A percentile compares a stretch with the other conserved stretches of the same genome.
phyloP scores from a whole-genome alignment of 92 coral and sea anemone genomes.

The Montipora capitata region DNA sequence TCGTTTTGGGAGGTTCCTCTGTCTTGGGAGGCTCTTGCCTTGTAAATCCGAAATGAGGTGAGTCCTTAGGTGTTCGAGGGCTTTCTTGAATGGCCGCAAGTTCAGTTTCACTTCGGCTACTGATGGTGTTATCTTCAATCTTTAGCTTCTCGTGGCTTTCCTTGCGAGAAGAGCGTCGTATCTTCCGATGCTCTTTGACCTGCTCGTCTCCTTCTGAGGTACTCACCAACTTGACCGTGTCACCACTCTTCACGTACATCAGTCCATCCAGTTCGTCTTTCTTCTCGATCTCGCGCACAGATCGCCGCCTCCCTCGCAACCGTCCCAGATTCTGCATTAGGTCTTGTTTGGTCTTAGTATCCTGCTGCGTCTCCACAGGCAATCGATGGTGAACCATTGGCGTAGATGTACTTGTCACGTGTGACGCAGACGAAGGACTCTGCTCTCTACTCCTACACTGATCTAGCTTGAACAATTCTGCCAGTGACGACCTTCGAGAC shows the following conservation, averaged over 20 bases:
- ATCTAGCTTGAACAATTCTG: slow-evolving; percentile 91
- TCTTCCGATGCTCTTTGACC: slow-evolving; percentile 83
- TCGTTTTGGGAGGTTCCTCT: slow-evolving; percentile 61
- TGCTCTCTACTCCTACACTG: slow-evolving; percentile 59
- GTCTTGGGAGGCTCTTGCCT: slow-evolving; percentile 18
- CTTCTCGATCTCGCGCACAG: slow-evolving; percentile 91
- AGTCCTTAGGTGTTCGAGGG: slow-evolving; percentile 57
- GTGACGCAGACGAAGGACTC: slow-evolving; percentile 58
- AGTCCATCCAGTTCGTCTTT: slow-evolving; percentile 90
- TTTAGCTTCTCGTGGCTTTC: slow-evolving; percentile 83
- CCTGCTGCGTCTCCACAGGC: slow-evolving; percentile 46
- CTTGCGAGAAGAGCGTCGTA: slow-evolving; percentile 83
- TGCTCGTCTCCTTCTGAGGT: slow-evolving; percentile 91
- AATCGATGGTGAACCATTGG: slow-evolving; percentile 13
- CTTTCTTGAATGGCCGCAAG: slow-evolving; percentile 59
- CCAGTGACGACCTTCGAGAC: slow-evolving; percentile 90
- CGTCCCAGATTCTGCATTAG: slow-evolving; percentile 83
- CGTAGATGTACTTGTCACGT: slow-evolving; percentile 19
- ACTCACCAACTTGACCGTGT: slow-evolving; percentile 87
- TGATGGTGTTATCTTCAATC: slow-evolving; percentile 48
- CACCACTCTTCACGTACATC: slow-evolving; percentile 93
- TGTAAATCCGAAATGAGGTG: slow-evolving; percentile 8
- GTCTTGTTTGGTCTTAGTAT: slow-evolving; percentile 79
- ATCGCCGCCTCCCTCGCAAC: slow-evolving; percentile 84
- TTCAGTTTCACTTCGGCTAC: slow-evolving; percentile 52